Evolutionary conservation across 2,888 invertebrate genomes (phyloP), one percentile per base, ranked within the genome.

Genomic region (Nipponacmea schrenckii): DNA sequence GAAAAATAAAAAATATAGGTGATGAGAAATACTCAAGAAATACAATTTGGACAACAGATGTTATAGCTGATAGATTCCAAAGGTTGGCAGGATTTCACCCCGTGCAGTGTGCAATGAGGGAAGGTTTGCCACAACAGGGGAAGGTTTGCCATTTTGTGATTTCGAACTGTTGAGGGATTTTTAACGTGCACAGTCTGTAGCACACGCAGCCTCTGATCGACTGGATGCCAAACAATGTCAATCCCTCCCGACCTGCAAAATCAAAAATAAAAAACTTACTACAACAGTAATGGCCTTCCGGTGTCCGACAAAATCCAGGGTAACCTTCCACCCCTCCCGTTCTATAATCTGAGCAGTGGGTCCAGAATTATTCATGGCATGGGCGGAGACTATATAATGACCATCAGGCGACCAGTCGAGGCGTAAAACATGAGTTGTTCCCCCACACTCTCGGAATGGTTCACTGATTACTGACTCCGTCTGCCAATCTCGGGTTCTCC

Each of bases 381-480:
- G 97, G 2, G 99, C 98, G 0, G 98, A 97, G 26, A 99, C 94
- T 74, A 99, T 91, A 90, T 96, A 97, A 88, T 96, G 96, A 24
- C 92, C 99, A 90, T 99, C 99, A 0, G 99, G 98, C 1, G 98
- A 97, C 99, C 99, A 99, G 64, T 95, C 95, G 45, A 97, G 91
- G 0, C 98, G 92, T 14, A 98, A 90, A 15, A 97, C 95, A 88
- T 97, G 96, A 0, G 98, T 98, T 0, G 97, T 97, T 14, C 94
- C 95, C 84, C 92, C 90, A 86, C 91, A 91, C 90, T 97, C 96
- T 75, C 94, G 93, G 88, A 98, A 99, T 0, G 98, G 97, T 82
- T 98, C 96, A 0, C 93, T 94, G 50, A 99, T 94, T 10, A 94
- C 92, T 62, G 93, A 93, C 84, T 96, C 95, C 81, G 94, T 93